Base-by-base conservation (phyloP, 2,888 invertebrate species). In the Carcina quercana region DNA sequence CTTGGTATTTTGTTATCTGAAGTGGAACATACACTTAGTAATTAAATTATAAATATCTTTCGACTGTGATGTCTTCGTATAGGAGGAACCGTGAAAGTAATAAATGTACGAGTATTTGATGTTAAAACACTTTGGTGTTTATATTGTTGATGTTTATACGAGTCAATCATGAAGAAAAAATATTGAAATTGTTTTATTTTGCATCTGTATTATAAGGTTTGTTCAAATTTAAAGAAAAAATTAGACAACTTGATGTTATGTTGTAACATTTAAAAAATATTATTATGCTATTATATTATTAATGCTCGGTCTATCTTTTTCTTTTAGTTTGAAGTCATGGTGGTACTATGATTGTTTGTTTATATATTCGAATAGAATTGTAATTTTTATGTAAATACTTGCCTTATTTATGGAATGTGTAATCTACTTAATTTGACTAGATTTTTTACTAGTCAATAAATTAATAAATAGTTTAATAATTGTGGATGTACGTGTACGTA, bases 31-130 rank as follows among this genome's bases (percentile, higher is more conserved):
- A 17, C 28, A 28, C 10, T 11, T 44, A 50, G 53, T 59, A 59
- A 59, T 56, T 51, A 53, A 62, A 59, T 57, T 68, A 53, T 46
- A 50, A 55, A 58, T 61, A 60, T 59, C 54, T 71, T 75, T 70
- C 69, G 78, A 71, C 82, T 83, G 82, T 83, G 82, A 83, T 83
- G 79, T 80, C 76, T 82, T 82, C 76, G 66, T 78, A 80, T 75
- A 80, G 71, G 70, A 80, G 71, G 65, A 58, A 52, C 63, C 66
- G 67, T 68, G 29, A 32, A 32, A 32, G 32, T n/a, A n/a, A n/a
- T n/a, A n/a, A n/a, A n/a, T n/a, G n/a, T n/a, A n/a, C n/a, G n/a
- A n/a, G n/a, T 34, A 67, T 73, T 76, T 75, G 67, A 72, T 76
- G 65, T 61, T 59, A 61, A 20, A 64, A 61, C 51, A 64, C 52